Evolutionary conservation across 2,113 vertebrate species (phyloP), one percentile per base, ranked within the genome.

Genomic region (Crotalus viridis): DNA sequence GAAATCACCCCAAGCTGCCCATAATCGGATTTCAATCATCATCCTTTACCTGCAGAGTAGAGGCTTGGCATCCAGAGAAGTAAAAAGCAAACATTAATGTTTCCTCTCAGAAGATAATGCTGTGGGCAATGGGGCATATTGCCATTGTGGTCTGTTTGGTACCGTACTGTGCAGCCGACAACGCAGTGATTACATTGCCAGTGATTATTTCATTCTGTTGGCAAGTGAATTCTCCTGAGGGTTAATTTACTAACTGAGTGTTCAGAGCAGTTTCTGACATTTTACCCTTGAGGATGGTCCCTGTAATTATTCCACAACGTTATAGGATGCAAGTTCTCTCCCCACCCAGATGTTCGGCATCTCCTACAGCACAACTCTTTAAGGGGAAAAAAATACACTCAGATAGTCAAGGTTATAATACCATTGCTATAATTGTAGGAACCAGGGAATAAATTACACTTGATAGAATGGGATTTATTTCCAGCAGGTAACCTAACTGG

Each of bases 201-300:
- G 95, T 93, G 92, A 96, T 97, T 95, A 93, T 87, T 95, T 96
- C 93, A 95, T 93, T 90, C 89, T 92, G 86, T 90, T 43, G 24
- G 39, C 1, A 24, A 95, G 19, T 85, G 87, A 95, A 87, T 96
- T 95, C 96, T 64, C 94, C 88, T 21, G 95, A 93, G 96, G 91
- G 96, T 97, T 97, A 94, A 97, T 97, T 97, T 97, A 93, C 92
- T 86, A 95, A 86, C 74, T 28, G 93, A 89, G 86, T 93, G 59
- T 57, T 85, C 88, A 95, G 89, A 95, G 96, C 85, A 93, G 56
- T 96, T 96, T 88, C 52, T 92, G 93, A 43, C 85, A 59, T 33
- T 95, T 92, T 94, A 92, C 7, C 89, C 95, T 90, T 90, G 95
- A 95, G 91, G 59, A 10, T 21, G 93, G 81, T 90, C 43, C 10